Evolutionary conservation across 2,888 invertebrate species (phyloP), one percentile per base, ranked within the genome.

Genomic region (Nebria salina): DNA sequence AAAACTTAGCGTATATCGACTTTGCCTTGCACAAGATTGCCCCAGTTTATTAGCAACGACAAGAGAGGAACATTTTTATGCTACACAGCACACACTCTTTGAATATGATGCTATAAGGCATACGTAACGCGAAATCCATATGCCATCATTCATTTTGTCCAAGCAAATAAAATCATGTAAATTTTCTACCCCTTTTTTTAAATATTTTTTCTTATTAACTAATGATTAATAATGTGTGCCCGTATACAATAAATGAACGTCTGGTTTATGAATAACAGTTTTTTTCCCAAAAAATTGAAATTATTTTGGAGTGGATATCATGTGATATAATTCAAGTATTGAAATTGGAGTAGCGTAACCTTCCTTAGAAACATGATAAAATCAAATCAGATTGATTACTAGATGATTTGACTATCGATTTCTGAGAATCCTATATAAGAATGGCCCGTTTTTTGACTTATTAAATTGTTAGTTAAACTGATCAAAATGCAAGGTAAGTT

Each of bases 1-100:
- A 76, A 66, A 42, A 65, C 11, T 54, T 54, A 66, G 34, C 75
- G 75, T 54, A n/a, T 20, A 65, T 75, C 41, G 34, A 75, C 75
- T 41, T 65, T 65, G 64, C 41, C 13, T 41, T 65, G 64, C 41
- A 11, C 5, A 76, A 76, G 66, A 76, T 76, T 76, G 66, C 66
- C 65, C 54, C 54, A 54, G 6, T 54, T 54, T 54, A 54, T 54
- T 11, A 54, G 4, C 54, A 54, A 8, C 4, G 8, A 7, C 6
- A 8, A 11, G 13, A 8, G 11, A 11, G 4, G 8, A 54, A 7
- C 2, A 11, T 54, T 54, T 54, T 11, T 13, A 54, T 54, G 8
- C 54, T 34, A 54, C 54, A 54, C 54, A 11, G 54, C 8, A 54
- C 6, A 54, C 54, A 54, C 13, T 11, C 11, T 54, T 34, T 34